Percentiles rank a stretch among this genome's conserved stretches.
Conservation (phyloP, 2,888 invertebrate genomes). For the Ectemnius continuus region DNA sequence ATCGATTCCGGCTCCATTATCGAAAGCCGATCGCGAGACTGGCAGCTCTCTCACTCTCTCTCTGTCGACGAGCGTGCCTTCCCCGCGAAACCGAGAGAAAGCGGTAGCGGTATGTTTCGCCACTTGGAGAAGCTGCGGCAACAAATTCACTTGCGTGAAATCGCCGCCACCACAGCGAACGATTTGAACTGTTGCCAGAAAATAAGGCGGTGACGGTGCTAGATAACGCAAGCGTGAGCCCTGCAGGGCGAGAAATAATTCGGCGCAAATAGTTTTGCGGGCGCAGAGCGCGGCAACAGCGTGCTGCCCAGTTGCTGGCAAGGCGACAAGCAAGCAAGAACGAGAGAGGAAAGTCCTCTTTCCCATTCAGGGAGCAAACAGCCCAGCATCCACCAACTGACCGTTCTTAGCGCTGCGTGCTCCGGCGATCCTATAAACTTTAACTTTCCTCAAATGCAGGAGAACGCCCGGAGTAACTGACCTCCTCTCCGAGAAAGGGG, state of each 20-base stretch:
- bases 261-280: conserved; percentile 37
- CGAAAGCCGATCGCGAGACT: conserved; percentile 57
- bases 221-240: not conserved
- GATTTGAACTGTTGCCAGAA: conserved; percentile 71
- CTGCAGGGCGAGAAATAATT: conserved; percentile 38
- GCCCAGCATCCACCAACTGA: not conserved
- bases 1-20: conserved; percentile 53
- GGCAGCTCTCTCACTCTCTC: too few species aligned
- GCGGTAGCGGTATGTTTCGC: not conserved
- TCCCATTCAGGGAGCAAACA: too few species aligned
- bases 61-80: conserved; percentile 15
- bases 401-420: conserved; percentile 3
- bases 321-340: too few species aligned
- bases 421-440: conserved; percentile 12
- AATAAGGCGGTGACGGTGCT: conserved; percentile 46
- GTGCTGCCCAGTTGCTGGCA: not conserved
- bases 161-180: conserved; percentile 71
- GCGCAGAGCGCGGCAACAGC: conserved; percentile 6
- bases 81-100: not conserved
- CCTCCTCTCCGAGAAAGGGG: conserved; percentile 1
- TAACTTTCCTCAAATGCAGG: conserved; percentile 7
- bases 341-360: too few species aligned
- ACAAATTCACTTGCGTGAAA: conserved; percentile 46
- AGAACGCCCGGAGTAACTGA: conserved; percentile 20
- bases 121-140: conserved; percentile 37